Percentiles rank a stretch among this genome's conserved stretches.
Conservation (phyloP, 2,888 invertebrate genomes). For the Zootermopsis nevadensis region DNA sequence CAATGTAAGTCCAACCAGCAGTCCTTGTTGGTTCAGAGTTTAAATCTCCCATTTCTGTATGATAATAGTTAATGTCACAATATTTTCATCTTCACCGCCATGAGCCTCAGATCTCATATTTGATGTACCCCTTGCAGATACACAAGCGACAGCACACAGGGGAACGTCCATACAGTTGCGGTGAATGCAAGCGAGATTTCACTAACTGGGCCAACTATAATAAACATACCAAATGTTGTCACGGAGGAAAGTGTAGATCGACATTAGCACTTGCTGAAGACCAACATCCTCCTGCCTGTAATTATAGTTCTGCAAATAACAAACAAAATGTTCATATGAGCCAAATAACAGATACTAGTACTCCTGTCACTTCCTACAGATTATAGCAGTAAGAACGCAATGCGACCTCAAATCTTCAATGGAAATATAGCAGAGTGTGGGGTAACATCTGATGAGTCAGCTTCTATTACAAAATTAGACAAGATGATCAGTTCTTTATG, state of each 20-base stretch:
- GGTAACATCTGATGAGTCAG: neutral
- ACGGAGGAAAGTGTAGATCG: neutral
- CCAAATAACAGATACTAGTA: neutral
- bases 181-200: neutral
- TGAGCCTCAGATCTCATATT: too few species aligned
- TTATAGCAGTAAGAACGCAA: neutral
- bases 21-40: too few species aligned
- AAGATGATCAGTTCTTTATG: neutral
- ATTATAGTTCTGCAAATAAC: neutral
- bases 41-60: too few species aligned
- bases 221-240: slow-evolving; percentile 2
- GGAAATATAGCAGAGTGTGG: neutral
- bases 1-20: too few species aligned
- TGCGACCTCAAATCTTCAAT: neutral
- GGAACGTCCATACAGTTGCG: neutral
- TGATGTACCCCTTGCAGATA: neutral
- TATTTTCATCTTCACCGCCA: too few species aligned
- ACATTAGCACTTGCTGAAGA: too few species aligned
- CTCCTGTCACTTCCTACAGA: neutral
- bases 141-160: neutral
- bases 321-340: neutral
- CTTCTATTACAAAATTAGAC: neutral
- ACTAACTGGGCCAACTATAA: slow-evolving; percentile 15
- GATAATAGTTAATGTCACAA: too few species aligned
- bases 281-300: neutral